phyloP scores from a whole-genome alignment of 2,113 vertebrate species.

The Aspiorhynchus laticeps region DNA sequence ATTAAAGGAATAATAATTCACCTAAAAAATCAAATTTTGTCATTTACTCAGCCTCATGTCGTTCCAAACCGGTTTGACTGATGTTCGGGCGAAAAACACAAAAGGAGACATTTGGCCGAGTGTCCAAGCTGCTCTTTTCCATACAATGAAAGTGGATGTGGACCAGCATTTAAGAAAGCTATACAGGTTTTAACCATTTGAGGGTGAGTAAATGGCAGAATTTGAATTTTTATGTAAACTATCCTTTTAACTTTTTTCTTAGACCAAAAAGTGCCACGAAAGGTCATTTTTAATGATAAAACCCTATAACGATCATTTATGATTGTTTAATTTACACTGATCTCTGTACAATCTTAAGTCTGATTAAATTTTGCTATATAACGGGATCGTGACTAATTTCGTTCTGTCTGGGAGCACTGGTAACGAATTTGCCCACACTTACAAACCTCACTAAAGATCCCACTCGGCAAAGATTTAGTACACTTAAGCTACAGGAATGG shows the following conservation, averaged over 20 bases:
- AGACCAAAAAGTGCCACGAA: conserved; percentile 8
- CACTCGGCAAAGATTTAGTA: conserved; percentile 84
- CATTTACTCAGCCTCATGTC: not conserved
- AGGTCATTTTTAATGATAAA: not conserved
- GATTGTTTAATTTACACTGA: conserved; percentile 33
- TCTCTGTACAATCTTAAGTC: conserved; percentile 36
- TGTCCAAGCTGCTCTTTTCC: conserved; percentile 1
- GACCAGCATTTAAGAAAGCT: not conserved
- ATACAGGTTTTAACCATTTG: not conserved
- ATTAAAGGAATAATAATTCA: not conserved
- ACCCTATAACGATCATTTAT: conserved; percentile 21
- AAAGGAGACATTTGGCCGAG: not conserved
- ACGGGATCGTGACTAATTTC: not conserved
- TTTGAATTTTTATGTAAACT: not conserved
- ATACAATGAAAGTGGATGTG: not conserved
- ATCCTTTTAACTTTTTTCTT: not conserved
- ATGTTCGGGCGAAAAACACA: not conserved
- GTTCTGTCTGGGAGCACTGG: not conserved
- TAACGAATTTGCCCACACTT: conserved; percentile 77
- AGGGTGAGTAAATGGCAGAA: not conserved
- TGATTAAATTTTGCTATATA: not conserved
- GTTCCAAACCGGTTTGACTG: not conserved
- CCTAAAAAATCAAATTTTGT: not conserved
- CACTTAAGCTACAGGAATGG: conserved; percentile 81
- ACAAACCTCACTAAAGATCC: conserved; percentile 82